Percentiles rank a stretch among this genome's conserved stretches.
Conservation (phyloP, 2,797 vertebrate species). For the Ctenopoma kingsleyae region DNA sequence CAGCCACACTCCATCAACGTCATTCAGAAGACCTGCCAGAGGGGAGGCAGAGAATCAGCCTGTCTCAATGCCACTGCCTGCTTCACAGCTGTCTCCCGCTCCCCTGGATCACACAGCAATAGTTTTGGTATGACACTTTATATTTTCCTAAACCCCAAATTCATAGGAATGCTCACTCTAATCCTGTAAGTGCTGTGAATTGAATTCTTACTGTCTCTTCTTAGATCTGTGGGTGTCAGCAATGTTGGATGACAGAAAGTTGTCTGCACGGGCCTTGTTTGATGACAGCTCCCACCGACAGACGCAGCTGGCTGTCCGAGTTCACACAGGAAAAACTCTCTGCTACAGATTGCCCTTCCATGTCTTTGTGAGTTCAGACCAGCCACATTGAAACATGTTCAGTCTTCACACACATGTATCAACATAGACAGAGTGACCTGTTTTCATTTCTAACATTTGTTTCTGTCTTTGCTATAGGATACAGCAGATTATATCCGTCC, state of each 20-base stretch:
- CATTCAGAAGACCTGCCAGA: conserved; percentile 90
- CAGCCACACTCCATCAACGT: conserved; percentile 90
- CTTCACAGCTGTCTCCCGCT: conserved; percentile 86
- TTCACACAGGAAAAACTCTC: conserved; percentile 78
- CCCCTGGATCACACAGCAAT: conserved; percentile 82
- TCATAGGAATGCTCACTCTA: neutral
- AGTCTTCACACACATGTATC: neutral
- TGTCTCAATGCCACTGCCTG: conserved; percentile 89
- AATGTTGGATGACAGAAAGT: conserved; percentile 90
- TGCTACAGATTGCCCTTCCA: conserved; percentile 91
- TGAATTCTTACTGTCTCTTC: conserved; percentile 18
- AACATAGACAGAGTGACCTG: neutral
- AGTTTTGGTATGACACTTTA: conserved; percentile 81
- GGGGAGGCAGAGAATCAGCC: conserved; percentile 86
- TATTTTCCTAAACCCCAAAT: conserved; percentile 3
- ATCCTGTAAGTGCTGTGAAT: neutral
- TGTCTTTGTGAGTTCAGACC: conserved; percentile 88
- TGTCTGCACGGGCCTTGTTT: conserved; percentile 88
- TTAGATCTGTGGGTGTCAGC: conserved; percentile 87
- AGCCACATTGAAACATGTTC: neutral
- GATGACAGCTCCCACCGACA: conserved; percentile 89
- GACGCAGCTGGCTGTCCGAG: conserved; percentile 76
- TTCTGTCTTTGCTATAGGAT: conserved; percentile 83
- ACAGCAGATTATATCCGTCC: conserved; percentile 95
- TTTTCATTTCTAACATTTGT: neutral